phyloP scores from a whole-genome alignment of 2,888 invertebrate species.

The Chrysolina haemoptera region DNA sequence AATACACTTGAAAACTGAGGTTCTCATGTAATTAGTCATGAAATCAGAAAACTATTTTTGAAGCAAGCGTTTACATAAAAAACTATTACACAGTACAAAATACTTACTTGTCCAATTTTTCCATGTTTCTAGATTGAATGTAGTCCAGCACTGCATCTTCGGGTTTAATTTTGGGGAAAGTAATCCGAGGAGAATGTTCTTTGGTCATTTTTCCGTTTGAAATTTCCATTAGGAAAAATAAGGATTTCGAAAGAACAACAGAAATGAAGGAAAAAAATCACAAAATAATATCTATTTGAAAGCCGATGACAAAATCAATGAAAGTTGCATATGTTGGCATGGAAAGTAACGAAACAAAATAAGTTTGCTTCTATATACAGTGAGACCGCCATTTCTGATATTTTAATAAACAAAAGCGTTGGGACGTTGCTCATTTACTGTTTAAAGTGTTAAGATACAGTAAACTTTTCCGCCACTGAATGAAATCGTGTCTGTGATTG shows the following conservation, averaged over 20 bases:
- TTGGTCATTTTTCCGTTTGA: conserved; percentile 11
- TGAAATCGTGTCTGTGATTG: too few species aligned
- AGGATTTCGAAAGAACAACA: not conserved
- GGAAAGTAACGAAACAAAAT: not conserved
- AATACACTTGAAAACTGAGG: too few species aligned
- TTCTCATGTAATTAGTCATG: too few species aligned
- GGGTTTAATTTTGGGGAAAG: conserved; percentile 35
- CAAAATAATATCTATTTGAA: not conserved
- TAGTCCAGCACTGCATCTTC: conserved; percentile 38
- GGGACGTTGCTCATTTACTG: too few species aligned
- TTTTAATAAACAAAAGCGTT: too few species aligned
- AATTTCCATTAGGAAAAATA: conserved; percentile 10
- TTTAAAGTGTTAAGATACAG: too few species aligned
- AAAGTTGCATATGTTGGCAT: not conserved
- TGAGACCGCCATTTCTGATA: too few species aligned
- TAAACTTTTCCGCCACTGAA: too few species aligned
- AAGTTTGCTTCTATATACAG: not conserved
- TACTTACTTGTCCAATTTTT: conserved; percentile 40
- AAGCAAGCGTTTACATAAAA: too few species aligned
- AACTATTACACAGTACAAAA: too few species aligned
- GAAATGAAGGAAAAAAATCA: conserved; percentile 22
- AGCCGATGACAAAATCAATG: not conserved
- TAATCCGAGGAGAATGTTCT: conserved; percentile 19
- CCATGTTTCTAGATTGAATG: conserved; percentile 35
- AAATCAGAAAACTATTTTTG: too few species aligned